Base-by-base conservation (phyloP, 2,888 invertebrate genomes). In the Neoaliturus tenellus region DNA sequence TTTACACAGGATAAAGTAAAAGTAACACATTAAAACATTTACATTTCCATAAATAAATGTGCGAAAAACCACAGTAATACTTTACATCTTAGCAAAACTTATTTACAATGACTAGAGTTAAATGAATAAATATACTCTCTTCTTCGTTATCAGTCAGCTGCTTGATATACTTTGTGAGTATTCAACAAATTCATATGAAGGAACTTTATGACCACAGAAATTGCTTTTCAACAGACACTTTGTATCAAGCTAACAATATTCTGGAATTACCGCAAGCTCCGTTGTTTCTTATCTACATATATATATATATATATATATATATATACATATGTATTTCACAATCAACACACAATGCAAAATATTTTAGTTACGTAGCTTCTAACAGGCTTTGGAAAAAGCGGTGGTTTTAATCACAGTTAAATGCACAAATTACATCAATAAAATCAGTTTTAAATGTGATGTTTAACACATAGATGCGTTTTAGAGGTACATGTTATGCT, bases 151-250 rank as follows among this genome's bases (percentile, higher is more conserved):
- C 62, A 62, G 62, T 62, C 62, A 4, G 62, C n/a, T 62, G 28
- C 62, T 62, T 62, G 28, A 62, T n/a, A 62, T 17, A 62, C 62
- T 62, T 28, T 8, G 17, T 62, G 62, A 62, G 62, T 62, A 62
- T 62, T 62, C 31, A 14, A 62, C 28, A 62, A 14, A 28, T 28
- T 2, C 25, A 28, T 25, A 31, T n/a, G 10, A 62, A 62, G 62
- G 62, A 62, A 62, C 28, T 28, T 62, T 3, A 3, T 28, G 2
- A 28, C 62, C 1, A 62, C 28, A 28, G 28, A 31, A 62, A 62
- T 4, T 28, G 62, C 10, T 28, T 62, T 28, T 14, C 14, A 25
- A 62, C 5, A 62, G 12, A 1, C 3, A 14, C 62, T 28, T 12
- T 28, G n/a, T 48, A 17, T 14, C 17, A 14, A 14, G 25, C 20